Base-by-base conservation (phyloP, 2,113 vertebrate genomes). In the Phycodurus eques region DNA sequence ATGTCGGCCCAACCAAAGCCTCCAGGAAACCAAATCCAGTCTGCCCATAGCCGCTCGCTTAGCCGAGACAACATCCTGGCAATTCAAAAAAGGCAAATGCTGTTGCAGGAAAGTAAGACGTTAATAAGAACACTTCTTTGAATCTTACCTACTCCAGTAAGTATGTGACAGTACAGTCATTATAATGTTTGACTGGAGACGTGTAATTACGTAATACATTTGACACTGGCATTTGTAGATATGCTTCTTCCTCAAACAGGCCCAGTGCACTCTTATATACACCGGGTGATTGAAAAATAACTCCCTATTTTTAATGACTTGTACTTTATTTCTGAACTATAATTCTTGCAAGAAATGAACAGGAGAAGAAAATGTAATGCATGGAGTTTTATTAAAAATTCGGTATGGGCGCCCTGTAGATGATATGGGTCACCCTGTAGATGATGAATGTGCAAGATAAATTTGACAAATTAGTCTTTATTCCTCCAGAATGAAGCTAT, bases 1-100 rank as follows among this genome's bases (percentile, higher is more conserved):
- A 99, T 84, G 68, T 98, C 95, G 0, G 92, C 92, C 97, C 97
- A 99, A 82, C 95, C 95, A 60, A 96, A 80, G 73, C 95, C 97
- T 39, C 78, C 86, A 0, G 97, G 97, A 67, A 99, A 93, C 97
- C 97, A 99, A 12, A 99, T 92, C 79, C 94, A 93, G 72, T 99
- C 96, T 53, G 94, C 94, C 96, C 97, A 99, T 73, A 99, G 94
- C 72, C 88, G 89, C 76, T 94, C 94, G 1, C 90, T 92, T 68
- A 98, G 74, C 8, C 33, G 79, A 90, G 94, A 88, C 51, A 96
- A 90, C 96, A 98, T 98, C 86, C 93, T 93, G 39, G 61, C 70
- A 27, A 71, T 10, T 27, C 69, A 74, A 67, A 31, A 53, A 46
- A 11, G 69, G 9, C 53, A 42, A 43, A 44, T 5, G n/a, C 31